phyloP scores from a whole-genome alignment of 2,888 invertebrate species.

The Melanostoma mellinum region DNA sequence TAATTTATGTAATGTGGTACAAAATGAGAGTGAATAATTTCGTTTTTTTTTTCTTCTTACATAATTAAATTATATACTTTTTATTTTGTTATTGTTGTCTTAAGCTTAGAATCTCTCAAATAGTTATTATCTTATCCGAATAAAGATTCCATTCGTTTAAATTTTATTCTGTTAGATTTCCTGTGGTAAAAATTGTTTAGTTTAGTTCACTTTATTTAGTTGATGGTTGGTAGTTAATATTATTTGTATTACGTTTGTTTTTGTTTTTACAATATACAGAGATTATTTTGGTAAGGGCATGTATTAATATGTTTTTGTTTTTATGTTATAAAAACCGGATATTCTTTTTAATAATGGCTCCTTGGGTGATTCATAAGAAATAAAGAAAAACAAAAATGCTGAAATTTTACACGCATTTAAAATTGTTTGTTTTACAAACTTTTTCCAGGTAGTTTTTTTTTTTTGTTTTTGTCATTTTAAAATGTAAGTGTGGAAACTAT shows the following conservation, averaged over 20 bases:
- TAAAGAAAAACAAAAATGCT: constrained; percentile 25
- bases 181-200: constrained; percentile 76
- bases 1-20: constrained; percentile 65
- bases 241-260: constrained; percentile 7
- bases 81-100: constrained; percentile 56
- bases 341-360: constrained; percentile 48
- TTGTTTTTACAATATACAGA: constrained; percentile 67
- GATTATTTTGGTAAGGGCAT: constrained; percentile 45
- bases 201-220: constrained; percentile 62
- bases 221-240: constrained; percentile 49
- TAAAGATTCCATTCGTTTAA: constrained; percentile 57
- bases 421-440: constrained; percentile 3
- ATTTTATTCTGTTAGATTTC: constrained; percentile 76
- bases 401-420: constrained; percentile 19
- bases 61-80: constrained; percentile 34
- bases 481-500: constrained; percentile 62
- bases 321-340: constrained; percentile 53
- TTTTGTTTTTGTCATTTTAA: constrained; percentile 13
- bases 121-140: constrained; percentile 41
- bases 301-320: constrained; percentile 41
- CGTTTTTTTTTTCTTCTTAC: constrained; percentile 34
- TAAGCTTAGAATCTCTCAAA: constrained; percentile 54
- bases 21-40: constrained; percentile 66
- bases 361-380: constrained; percentile 45
- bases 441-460: background rate